Conservation (phyloP, 2,888 invertebrate species). For the Athalia rosae region DNA sequence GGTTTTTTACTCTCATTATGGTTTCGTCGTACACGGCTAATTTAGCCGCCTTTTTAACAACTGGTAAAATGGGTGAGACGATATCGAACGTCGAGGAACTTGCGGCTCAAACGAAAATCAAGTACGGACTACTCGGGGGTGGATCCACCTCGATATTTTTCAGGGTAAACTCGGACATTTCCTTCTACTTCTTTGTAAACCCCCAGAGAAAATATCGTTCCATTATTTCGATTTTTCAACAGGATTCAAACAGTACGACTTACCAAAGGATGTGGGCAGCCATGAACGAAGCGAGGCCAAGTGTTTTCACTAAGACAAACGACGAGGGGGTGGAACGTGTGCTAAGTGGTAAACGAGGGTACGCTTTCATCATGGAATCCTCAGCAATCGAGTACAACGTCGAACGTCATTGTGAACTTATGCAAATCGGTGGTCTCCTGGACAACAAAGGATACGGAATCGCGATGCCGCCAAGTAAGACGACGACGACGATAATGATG, state of each 20-base stretch:
- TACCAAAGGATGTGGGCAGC: conserved; percentile 97
- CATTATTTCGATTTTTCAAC: conserved; percentile 54
- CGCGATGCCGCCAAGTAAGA: conserved; percentile 92
- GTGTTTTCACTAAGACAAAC: conserved; percentile 90
- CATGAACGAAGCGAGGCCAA: conserved; percentile 92
- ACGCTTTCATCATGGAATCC: conserved; percentile 98
- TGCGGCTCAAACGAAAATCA: conserved; percentile 96
- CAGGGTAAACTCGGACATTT: conserved; percentile 78
- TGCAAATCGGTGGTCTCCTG: conserved; percentile 92
- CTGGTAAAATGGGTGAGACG: conserved; percentile 94
- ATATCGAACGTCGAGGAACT: conserved; percentile 97
- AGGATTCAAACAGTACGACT: conserved; percentile 95
- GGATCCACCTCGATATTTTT: conserved; percentile 98
- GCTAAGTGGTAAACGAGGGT: conserved; percentile 87
- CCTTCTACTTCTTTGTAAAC: background rate
- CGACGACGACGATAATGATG: background rate
- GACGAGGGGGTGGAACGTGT: conserved; percentile 94
- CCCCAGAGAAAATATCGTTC: too few species aligned
- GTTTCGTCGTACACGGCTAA: conserved; percentile 98
- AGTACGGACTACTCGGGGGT: conserved; percentile 94
- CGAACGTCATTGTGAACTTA: conserved; percentile 91
- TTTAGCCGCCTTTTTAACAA: conserved; percentile 94
- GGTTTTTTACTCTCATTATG: conserved; percentile 97
- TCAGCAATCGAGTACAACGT: conserved; percentile 96
- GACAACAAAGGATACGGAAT: conserved; percentile 98